Evolutionary conservation across 1,140 invertebrate genomes (phyloP).

Genomic region (Brachionus sp.): DNA sequence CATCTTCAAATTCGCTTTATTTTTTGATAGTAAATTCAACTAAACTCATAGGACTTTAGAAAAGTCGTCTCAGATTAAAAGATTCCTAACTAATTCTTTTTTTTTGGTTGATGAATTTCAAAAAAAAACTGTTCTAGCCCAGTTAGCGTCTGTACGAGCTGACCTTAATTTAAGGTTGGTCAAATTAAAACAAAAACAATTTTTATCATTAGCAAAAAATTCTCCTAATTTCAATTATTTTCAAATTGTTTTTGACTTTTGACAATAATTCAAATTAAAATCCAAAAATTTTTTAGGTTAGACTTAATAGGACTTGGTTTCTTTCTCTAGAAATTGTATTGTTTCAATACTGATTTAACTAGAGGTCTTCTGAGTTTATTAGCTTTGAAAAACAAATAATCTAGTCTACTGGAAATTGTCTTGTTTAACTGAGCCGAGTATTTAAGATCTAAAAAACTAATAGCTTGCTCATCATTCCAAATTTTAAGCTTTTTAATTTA

Average conservation of each 20-base stretch:
- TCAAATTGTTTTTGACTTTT: constrained; percentile 19
- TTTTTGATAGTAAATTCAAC: background rate
- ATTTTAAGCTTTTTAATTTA: background rate
- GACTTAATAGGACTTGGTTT: background rate
- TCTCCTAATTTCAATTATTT: background rate
- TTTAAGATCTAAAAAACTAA: background rate
- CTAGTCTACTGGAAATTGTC: background rate
- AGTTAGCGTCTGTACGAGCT: background rate
- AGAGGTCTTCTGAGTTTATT: background rate
- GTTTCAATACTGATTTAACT: background rate
- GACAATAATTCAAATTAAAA: background rate
- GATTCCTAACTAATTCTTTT: background rate
- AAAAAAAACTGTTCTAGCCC: constrained; percentile 14
- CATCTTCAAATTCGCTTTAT: background rate
- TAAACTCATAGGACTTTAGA: background rate
- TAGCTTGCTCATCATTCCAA: background rate
- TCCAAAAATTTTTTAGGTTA: constrained; percentile 1
- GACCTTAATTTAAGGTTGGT: constrained; percentile 24
- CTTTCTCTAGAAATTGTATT: background rate
- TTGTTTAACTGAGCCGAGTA: background rate
- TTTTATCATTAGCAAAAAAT: background rate
- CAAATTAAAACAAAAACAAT: constrained; percentile 7
- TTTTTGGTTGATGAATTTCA: background rate
- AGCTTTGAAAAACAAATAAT: background rate
- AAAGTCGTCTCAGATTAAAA: background rate